Evolutionary conservation across 2,888 invertebrate species (phyloP), one percentile per base, ranked within the genome.

Genomic region (Caenorhabditis plicata): DNA sequence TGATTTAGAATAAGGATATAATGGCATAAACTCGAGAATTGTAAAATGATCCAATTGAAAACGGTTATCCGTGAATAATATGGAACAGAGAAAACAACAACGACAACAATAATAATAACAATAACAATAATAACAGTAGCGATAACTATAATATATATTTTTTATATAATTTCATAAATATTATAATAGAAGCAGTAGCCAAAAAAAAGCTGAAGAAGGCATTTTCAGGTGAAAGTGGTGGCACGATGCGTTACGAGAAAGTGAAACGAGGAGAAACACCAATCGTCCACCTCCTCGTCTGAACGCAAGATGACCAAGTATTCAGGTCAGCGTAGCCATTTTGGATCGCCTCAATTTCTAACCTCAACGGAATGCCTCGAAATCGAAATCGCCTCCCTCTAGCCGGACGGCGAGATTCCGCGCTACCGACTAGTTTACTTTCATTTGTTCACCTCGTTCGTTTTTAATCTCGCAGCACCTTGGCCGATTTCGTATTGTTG

Each of bases 241-340:
- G 58, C 53, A 53, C 52, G 53, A 45, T 60, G 49, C 53, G 60
- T 60, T 45, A 53, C 60, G 60, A 60, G 60, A 60, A 60, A 60
- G 60, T 60, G 60, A 60, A 60, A 60, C 50, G 60, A 60, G 60
- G 52, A 53, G 53, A 58, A 53, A 58, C 53, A 20, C 22, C 29
- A 27, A 27, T 13, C 29, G 13, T 9, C 29, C 7, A 27, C 29
- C 29, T 13, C 29, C 8, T 13, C 29, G 29, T 13, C 29, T 13
- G 29, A 7, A 27, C 7, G 13, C 7, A 27, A 7, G 29, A 27
- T 36, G 17, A 9, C 36, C n/a, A 9, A 26, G 46, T 52, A 46
- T 57, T 43, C 46, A 41, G 17, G 31, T 44, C 45, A 46, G 13
- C 31, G 4, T 25, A n/a, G n/a, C 19, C 27, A 13, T 25, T n/a